phyloP scores from a whole-genome alignment of 1,140 invertebrate species.

The Nebria ingens region DNA sequence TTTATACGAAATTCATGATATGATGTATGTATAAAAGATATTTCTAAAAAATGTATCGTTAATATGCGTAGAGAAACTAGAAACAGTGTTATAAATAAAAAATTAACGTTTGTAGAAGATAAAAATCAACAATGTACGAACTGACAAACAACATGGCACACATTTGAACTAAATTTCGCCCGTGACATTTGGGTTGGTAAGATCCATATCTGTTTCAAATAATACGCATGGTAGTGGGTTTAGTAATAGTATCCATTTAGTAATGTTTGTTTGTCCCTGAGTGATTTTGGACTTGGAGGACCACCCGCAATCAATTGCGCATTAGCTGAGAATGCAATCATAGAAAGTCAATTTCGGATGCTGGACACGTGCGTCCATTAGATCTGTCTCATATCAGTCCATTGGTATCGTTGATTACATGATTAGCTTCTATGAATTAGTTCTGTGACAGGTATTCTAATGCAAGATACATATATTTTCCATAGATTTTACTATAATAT shows the following conservation, averaged over 20 bases:
- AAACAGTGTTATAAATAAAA: too few relatives aligned
- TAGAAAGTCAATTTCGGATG: background rate
- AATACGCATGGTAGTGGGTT: background rate
- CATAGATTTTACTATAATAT: too few relatives aligned
- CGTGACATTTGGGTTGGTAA: background rate
- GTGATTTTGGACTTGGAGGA: background rate
- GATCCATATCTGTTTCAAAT: background rate
- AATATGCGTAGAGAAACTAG: too few relatives aligned
- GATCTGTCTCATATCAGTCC: background rate
- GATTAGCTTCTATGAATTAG: background rate
- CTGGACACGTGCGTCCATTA: background rate
- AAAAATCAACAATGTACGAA: too few relatives aligned
- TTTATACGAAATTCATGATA: too few relatives aligned
- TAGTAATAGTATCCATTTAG: too few relatives aligned
- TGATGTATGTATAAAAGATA: too few relatives aligned
- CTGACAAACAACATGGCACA: background rate
- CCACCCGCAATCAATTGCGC: background rate
- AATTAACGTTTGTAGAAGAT: too few relatives aligned
- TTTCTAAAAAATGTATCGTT: too few relatives aligned
- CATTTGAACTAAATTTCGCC: background rate
- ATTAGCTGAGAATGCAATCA: background rate
- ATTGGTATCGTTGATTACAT: background rate
- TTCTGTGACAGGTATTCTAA: too few relatives aligned
- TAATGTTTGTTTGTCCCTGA: background rate
- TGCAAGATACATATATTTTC: too few relatives aligned